phyloP scores from a whole-genome alignment of 2,888 invertebrate species.

The Amblyjoppa proteus region DNA sequence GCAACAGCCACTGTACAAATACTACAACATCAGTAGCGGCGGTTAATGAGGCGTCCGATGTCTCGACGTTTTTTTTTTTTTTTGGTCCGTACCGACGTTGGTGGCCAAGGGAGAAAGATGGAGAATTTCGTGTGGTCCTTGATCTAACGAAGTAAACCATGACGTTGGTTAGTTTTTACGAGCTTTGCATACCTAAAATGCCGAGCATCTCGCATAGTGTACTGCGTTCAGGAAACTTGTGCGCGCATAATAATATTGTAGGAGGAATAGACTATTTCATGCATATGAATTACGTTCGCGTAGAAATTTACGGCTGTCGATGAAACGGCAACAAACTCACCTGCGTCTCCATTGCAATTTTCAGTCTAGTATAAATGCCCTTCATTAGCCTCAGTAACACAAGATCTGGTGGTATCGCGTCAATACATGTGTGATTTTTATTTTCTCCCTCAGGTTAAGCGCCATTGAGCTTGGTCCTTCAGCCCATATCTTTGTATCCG shows the following conservation, averaged over 20 bases:
- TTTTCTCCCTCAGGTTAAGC: too few relatives aligned
- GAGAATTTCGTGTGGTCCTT: constrained; percentile 9
- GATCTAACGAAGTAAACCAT: constrained; percentile 30
- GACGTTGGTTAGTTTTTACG: constrained; percentile 28
- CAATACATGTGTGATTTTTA: too few relatives aligned
- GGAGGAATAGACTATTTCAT: background rate
- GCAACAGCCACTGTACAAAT: constrained; percentile 20
- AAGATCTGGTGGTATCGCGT: too few relatives aligned
- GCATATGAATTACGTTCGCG: background rate
- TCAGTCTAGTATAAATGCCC: too few relatives aligned
- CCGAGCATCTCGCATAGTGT: background rate
- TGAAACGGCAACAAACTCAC: background rate
- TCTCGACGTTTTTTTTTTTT: constrained; percentile 20
- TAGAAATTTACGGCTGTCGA: background rate
- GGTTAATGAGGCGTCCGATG: constrained; percentile 42
- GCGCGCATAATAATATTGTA: background rate
- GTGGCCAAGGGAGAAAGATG: constrained; percentile 11
- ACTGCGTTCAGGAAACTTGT: background rate
- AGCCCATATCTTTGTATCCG: too few relatives aligned
- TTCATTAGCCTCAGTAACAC: too few relatives aligned
- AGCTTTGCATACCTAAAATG: constrained; percentile 35
- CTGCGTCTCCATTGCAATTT: background rate
- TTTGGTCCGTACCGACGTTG: background rate
- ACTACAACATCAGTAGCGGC: constrained; percentile 28
- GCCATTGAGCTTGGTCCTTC: too few relatives aligned